A percentile compares a stretch with the other conserved stretches of the same genome.
Evolutionary conservation across 2,113 vertebrate species (phyloP).

Genomic region (Dromas ardeola): DNA sequence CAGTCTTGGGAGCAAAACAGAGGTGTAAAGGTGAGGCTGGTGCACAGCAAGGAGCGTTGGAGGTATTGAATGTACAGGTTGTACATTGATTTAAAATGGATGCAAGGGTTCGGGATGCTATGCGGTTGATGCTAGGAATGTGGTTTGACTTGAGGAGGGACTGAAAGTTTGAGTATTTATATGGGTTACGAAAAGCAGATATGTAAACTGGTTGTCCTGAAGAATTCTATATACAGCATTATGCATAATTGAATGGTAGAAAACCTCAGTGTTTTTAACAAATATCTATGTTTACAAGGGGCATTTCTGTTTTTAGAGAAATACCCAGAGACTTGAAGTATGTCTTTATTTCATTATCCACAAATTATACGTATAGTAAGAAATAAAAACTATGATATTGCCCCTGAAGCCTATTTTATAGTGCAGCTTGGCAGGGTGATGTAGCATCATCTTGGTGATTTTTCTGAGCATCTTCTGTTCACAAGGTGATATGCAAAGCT

Average conservation of each 20-base stretch:
- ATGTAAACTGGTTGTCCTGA: not conserved
- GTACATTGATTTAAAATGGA: not conserved
- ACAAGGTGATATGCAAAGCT: constrained; percentile 41
- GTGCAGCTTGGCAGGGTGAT: not conserved
- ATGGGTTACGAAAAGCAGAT: not conserved
- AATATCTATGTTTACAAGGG: not conserved
- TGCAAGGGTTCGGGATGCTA: not conserved
- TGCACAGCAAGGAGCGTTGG: not conserved
- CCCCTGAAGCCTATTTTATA: not conserved
- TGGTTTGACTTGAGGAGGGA: not conserved
- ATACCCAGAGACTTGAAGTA: not conserved
- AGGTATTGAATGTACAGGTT: not conserved
- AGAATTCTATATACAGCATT: not conserved
- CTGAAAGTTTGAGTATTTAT: not conserved
- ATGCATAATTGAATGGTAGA: not conserved
- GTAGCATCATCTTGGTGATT: not conserved
- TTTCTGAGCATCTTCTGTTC: not conserved
- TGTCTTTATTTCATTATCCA: not conserved
- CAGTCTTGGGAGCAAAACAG: not conserved
- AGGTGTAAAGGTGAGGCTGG: not conserved
- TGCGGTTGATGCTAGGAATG: not conserved
- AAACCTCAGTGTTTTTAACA: not conserved
- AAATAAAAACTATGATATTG: not conserved
- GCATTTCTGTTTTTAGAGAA: not conserved
- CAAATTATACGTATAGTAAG: not conserved